These are phyloP conservation scores for Lampris megalopsis DNA, from an alignment of 2,113 vertebrate species.

Conservation along the genomic window DNA sequence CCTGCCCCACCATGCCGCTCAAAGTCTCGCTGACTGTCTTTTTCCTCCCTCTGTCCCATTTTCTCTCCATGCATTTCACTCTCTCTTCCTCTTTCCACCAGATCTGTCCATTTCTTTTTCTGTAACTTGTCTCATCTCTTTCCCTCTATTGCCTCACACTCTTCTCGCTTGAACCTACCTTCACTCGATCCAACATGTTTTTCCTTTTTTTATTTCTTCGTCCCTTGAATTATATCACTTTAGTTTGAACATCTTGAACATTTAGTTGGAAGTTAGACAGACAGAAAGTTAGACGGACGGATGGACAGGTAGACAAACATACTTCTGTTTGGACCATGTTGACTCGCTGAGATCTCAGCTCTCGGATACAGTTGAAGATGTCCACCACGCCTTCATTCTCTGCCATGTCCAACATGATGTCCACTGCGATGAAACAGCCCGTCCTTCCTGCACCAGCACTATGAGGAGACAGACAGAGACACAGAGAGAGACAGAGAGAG, in stretches of 20 bases:
- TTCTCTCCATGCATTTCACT: background rate
- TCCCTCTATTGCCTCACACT: too few species aligned
- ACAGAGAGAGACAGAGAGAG: background rate
- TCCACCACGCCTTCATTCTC: slow-evolving; percentile 98
- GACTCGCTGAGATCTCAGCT: slow-evolving; percentile 95
- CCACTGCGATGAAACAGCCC: slow-evolving; percentile 96
- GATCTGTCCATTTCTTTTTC: too few species aligned
- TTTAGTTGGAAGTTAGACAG: too few species aligned
- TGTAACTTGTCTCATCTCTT: too few species aligned
- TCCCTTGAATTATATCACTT: too few species aligned
- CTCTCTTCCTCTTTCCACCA: background rate
- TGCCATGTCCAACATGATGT: slow-evolving; percentile 99
- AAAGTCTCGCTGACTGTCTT: background rate
- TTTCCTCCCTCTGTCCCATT: background rate
- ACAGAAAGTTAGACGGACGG: too few species aligned
- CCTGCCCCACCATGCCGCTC: too few species aligned
- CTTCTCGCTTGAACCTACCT: too few species aligned
- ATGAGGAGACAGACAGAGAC: background rate
- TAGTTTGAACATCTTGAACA: too few species aligned
- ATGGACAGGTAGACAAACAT: slow-evolving; percentile 41
- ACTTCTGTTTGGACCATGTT: slow-evolving; percentile 99
- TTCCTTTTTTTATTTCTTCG: too few species aligned
- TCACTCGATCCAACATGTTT: too few species aligned
- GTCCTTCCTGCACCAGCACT: slow-evolving; percentile 96
- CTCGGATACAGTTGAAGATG: slow-evolving; percentile 98